phyloP scores from a whole-genome alignment of 2,888 invertebrate species.

The Tetropium fuscum region DNA sequence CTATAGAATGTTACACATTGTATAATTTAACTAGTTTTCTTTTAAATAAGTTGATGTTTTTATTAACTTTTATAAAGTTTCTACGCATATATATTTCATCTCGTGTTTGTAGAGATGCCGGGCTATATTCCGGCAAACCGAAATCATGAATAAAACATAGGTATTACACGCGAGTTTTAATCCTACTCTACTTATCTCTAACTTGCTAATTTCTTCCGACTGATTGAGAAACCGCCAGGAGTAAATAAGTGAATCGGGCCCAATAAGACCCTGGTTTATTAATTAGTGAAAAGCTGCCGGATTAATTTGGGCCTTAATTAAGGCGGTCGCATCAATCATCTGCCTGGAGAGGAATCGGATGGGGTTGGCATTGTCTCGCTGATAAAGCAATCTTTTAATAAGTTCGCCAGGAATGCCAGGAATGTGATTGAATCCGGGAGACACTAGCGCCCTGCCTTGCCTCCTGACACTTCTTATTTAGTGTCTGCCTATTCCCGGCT shows the following conservation, averaged over 20 bases:
- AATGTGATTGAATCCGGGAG: constrained; percentile 54
- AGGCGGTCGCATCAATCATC: constrained; percentile 60
- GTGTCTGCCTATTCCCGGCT: neutral
- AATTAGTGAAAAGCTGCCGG: constrained; percentile 59
- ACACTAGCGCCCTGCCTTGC: constrained; percentile 1
- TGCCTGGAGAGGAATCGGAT: constrained; percentile 52
- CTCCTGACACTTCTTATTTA: constrained; percentile 20
- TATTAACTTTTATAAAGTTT: too few species aligned
- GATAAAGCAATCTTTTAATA: constrained; percentile 64
- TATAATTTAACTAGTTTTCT: too few species aligned
- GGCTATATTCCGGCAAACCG: too few species aligned
- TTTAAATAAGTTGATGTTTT: too few species aligned
- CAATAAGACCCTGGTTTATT: constrained; percentile 60
- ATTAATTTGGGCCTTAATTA: constrained; percentile 63
- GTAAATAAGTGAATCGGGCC: constrained; percentile 38
- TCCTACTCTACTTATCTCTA: constrained; percentile 16
- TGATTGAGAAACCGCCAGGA: constrained; percentile 40
- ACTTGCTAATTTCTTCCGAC: constrained; percentile 39
- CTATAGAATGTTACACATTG: too few species aligned
- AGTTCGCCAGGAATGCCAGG: constrained; percentile 55
- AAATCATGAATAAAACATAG: constrained; percentile 8
- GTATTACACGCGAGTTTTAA: constrained; percentile 33
- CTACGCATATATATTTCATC: too few species aligned
- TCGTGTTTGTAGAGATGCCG: too few species aligned
- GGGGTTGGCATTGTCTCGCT: constrained; percentile 59